Conservation (phyloP, 2,113 vertebrate genomes). For the Meriones unguiculatus region DNA sequence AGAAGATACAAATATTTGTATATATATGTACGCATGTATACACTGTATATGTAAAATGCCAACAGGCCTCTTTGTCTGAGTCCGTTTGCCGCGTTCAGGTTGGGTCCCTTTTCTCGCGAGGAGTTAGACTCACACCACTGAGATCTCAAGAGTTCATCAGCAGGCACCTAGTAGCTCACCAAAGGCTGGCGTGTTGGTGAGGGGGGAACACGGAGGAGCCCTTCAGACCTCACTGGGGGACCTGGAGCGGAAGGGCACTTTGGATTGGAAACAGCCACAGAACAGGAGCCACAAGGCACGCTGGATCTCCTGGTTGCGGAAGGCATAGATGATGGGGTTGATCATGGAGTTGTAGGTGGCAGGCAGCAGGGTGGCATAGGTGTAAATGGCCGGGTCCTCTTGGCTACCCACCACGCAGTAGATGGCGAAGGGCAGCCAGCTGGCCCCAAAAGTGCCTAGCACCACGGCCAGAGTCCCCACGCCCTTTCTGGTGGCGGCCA, state of each 20-base stretch:
- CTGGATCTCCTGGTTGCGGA: conserved; percentile 97
- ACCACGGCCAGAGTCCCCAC: conserved; percentile 97
- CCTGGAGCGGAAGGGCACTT: conserved; percentile 94
- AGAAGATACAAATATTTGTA: conserved; percentile 86
- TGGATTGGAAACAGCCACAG: conserved; percentile 96
- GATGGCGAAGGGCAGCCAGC: conserved; percentile 98
- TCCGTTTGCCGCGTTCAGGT: conserved; percentile 77
- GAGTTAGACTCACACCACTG: conserved; percentile 8
- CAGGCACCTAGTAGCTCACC: conserved; percentile 87
- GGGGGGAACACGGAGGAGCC: conserved; percentile 62
- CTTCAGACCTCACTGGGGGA: conserved; percentile 97
- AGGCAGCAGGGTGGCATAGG: conserved; percentile 96
- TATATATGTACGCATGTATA: conserved; percentile 85
- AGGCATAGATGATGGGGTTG: conserved; percentile 99
- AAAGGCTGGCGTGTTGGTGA: conserved; percentile 84
- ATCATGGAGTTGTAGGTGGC: conserved; percentile 99
- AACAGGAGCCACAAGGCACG: conserved; percentile 95
- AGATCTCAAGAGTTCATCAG: conserved; percentile 81
- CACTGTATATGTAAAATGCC: conserved; percentile 94
- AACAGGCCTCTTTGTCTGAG: conserved; percentile 86
- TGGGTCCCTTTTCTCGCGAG: background rate
- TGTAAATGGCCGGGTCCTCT: conserved; percentile 95
- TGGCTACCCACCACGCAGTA: conserved; percentile 96
- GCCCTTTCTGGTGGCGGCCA: conserved; percentile 96
- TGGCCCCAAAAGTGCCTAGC: conserved; percentile 96